These are phyloP conservation scores for Schizopygopsis malacanthus DNA, from an alignment of 2,797 vertebrate species.

Conservation along the genomic window DNA sequence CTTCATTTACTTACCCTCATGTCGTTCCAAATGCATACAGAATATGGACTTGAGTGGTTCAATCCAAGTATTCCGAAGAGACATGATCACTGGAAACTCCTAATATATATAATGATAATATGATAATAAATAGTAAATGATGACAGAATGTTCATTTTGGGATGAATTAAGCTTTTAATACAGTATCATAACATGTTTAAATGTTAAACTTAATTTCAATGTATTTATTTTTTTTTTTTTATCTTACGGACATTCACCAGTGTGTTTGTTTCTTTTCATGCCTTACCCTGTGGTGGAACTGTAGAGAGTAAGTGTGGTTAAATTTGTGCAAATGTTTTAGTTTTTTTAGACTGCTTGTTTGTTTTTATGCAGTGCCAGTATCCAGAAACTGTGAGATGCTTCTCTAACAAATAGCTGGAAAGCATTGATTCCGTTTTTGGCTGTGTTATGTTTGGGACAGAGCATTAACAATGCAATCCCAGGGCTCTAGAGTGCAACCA, in stretches of 20 bases:
- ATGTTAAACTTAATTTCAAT: not conserved
- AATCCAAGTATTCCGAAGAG: not conserved
- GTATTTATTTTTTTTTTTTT: not conserved
- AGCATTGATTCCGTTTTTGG: conserved; percentile 45
- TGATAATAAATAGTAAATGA: not conserved
- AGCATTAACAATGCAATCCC: conserved; percentile 37
- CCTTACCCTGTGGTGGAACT: conserved; percentile 88
- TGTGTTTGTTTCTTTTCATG: conserved; percentile 91
- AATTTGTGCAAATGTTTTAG: conserved; percentile 67
- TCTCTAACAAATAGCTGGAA: conserved; percentile 25
- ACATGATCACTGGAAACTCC: not conserved
- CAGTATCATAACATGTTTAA: not conserved
- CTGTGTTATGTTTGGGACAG: conserved; percentile 67
- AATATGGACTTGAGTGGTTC: not conserved
- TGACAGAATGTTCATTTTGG: not conserved
- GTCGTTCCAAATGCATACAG: not conserved
- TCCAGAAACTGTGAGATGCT: not conserved
- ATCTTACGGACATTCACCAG: conserved; percentile 82
- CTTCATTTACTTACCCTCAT: not conserved
- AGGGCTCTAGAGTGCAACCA: too few relatives aligned
- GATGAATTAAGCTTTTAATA: not conserved
- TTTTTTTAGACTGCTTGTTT: conserved; percentile 16
- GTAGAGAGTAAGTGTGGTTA: conserved; percentile 98
- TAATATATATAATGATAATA: too few relatives aligned
- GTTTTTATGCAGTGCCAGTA: not conserved